Percentiles rank a stretch among this genome's conserved stretches.
These are phyloP conservation scores for Tinea trinotella DNA, from an alignment of 2,888 invertebrate species.

Conservation along the genomic window DNA sequence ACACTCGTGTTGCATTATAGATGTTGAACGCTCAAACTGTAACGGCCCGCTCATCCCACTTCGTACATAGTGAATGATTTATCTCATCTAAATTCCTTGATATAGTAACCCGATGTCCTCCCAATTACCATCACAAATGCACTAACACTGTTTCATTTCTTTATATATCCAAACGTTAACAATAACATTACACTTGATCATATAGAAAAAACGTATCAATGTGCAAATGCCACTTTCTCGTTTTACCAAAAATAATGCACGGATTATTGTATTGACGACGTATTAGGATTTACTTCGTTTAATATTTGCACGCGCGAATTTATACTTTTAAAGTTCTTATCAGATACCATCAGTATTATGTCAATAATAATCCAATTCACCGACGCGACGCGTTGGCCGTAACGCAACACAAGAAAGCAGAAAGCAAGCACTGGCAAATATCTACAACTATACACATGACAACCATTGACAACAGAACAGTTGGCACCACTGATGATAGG, in stretches of 20 bases:
- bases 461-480: constrained; percentile 34
- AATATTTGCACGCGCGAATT: neutral
- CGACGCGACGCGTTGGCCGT: constrained; percentile 53
- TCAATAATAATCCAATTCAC: constrained; percentile 44
- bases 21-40: constrained; percentile 21
- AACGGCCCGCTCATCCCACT: constrained; percentile 51
- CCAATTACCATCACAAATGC: constrained; percentile 42
- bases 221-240: constrained; percentile 64
- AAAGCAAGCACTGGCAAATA: constrained; percentile 36
- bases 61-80: constrained; percentile 52
- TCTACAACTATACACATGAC: constrained; percentile 33
- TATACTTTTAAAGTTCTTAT: constrained; percentile 8
- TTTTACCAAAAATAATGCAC: constrained; percentile 36
- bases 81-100: constrained; percentile 3
- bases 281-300: neutral
- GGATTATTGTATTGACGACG: neutral
- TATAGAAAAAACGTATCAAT: constrained; percentile 52
- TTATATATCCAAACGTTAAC: constrained; percentile 54
- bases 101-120: constrained; percentile 36
- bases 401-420: constrained; percentile 58
- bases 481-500: constrained; percentile 32
- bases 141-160: constrained; percentile 24
- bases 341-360: constrained; percentile 11
- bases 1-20: constrained; percentile 68
- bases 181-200: constrained; percentile 48